Conservation (phyloP, 2,797 vertebrate species). For the Linurgus olivaceus region DNA sequence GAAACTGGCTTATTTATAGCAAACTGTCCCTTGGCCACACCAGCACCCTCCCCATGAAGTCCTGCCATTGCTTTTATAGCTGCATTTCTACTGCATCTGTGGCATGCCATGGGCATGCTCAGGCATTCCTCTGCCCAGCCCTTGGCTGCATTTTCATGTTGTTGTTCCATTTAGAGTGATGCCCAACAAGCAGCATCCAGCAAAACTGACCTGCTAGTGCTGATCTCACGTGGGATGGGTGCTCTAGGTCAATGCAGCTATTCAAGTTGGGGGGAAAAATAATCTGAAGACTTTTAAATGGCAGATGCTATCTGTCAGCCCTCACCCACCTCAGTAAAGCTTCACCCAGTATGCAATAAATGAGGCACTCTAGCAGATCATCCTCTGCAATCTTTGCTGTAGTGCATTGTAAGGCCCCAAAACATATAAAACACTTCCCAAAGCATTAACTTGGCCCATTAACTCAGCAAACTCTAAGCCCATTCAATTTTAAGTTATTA, state of each 20-base stretch:
- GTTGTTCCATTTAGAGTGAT: neutral
- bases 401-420: neutral
- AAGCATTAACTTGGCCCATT: neutral
- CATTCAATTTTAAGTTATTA: fast-evolving
- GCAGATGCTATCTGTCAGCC: neutral
- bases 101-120: neutral
- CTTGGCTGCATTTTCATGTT: neutral
- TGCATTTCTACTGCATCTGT: neutral
- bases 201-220: neutral
- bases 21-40: neutral
- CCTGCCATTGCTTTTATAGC: neutral
- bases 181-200: neutral
- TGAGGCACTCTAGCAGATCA: neutral
- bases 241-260: neutral
- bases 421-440: neutral
- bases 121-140: neutral
- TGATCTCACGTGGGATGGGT: neutral
- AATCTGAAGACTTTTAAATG: neutral
- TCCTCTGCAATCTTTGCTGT: neutral
- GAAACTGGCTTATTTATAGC: neutral
- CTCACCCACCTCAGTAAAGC: neutral
- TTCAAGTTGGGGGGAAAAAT: neutral
- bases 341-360: neutral
- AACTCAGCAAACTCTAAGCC: neutral
- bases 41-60: neutral